Evolutionary conservation across 2,888 invertebrate genomes (phyloP), one percentile per base, ranked within the genome.

Genomic region (Megamerina dolium): DNA sequence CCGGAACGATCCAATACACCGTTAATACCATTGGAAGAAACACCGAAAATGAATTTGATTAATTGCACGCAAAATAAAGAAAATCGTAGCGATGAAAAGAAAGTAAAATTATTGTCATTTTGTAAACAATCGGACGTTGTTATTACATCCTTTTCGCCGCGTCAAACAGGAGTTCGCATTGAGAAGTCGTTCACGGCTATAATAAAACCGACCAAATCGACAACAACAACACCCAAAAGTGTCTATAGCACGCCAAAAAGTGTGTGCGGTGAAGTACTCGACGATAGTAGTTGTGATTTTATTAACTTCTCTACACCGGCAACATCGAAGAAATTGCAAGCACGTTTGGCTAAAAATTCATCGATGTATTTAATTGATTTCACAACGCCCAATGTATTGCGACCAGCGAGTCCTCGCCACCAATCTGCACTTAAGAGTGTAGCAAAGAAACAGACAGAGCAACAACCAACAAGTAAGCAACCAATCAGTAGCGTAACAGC

Each of bases 281-380:
- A 57, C 4, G 60, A 58, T 29, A 54, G 53, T 21, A 60, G 61
- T 40, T 50, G 48, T 3, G 57, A 66, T 35, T 36, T 58, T 9
- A 44, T 55, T 16, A 57, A 55, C 33, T 59, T 56, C 38, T 43
- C 57, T 12, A 66, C 67, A 10, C 65, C 67, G 3, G 58, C 60
- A 12, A 60, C 64, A 14, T 58, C 59, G 5, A 52, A 52, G 26
- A 60, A 56, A 34, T 14, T 14, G 3, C 26, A 14, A 30, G 41
- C 43, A 12, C 44, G 46, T 1, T 17, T 37, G 12, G 41, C 45
- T 2, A 44, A 41, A 13, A 53, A 54, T 19, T 50, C 59, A 2
- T 68, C 70, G 3, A 70, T 70, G 70, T 59, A 56, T 57, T 47
- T 69, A 19, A 60, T 70, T 34, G 70, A 70, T 50, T 53, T 67